Percentiles rank a stretch among this genome's conserved stretches.
These are phyloP conservation scores for Eristalis intricaria DNA, from an alignment of 2,888 invertebrate genomes.

Conservation along the genomic window DNA sequence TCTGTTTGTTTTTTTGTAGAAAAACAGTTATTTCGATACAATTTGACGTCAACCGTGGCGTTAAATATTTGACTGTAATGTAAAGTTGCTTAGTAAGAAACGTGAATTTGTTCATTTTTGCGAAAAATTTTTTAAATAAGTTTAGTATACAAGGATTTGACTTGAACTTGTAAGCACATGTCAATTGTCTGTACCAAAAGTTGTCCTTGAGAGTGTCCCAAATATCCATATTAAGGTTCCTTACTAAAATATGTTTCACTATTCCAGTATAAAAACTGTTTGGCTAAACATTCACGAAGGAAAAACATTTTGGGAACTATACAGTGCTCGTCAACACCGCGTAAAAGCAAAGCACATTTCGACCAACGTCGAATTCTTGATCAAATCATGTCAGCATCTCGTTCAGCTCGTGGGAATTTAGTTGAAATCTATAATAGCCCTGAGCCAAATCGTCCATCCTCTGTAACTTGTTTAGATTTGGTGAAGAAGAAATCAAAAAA, in stretches of 20 bases:
- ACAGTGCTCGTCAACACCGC: conserved; percentile 78
- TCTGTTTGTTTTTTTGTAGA: not conserved
- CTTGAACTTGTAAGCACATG: not conserved
- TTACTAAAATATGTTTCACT: conserved; percentile 31
- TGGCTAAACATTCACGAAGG: conserved; percentile 44
- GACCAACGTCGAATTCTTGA: conserved; percentile 75
- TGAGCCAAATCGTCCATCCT: conserved; percentile 36
- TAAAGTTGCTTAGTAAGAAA: too few species aligned
- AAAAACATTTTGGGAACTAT: conserved; percentile 22
- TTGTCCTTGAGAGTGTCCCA: not conserved
- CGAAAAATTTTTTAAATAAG: too few species aligned
- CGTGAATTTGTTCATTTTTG: too few species aligned
- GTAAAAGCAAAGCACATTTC: conserved; percentile 77
- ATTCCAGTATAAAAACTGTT: conserved; percentile 55
- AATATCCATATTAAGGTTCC: conserved; percentile 10
- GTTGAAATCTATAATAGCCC: conserved; percentile 29
- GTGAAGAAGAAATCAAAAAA: conserved; percentile 26
- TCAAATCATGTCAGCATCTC: conserved; percentile 72
- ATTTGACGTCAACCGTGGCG: too few species aligned
- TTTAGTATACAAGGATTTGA: not conserved
- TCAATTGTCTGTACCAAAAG: not conserved
- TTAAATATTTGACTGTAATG: too few species aligned
- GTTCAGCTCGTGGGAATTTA: conserved; percentile 39
- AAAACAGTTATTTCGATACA: not conserved
- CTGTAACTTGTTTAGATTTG: conserved; percentile 46